phyloP scores from a whole-genome alignment of 2,113 vertebrate genomes.

The Pelecanus crispus region DNA sequence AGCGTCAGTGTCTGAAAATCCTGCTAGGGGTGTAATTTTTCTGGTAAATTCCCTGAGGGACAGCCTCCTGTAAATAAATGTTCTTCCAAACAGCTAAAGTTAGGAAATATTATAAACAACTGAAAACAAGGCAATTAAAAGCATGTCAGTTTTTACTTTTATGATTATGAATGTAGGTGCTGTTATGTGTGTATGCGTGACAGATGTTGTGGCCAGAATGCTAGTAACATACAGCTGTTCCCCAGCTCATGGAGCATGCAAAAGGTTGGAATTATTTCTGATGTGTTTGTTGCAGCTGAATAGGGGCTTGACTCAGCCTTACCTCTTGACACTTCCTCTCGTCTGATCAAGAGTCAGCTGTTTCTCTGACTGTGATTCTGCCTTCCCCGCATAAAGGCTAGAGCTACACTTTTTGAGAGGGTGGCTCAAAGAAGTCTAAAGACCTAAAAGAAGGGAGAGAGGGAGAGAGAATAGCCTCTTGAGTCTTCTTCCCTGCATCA shows the following conservation, averaged over 20 bases:
- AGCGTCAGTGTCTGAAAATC: neutral
- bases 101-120: neutral
- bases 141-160: neutral
- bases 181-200: neutral
- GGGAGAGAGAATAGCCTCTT: neutral
- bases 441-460: neutral
- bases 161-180: neutral
- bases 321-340: neutral
- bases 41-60: neutral
- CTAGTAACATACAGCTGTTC: neutral
- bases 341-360: neutral
- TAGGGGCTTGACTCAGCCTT: neutral
- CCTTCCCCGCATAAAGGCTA: neutral
- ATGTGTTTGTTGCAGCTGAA: neutral
- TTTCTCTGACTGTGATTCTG: neutral
- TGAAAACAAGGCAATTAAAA: neutral
- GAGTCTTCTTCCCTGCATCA: neutral
- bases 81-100: neutral
- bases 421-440: neutral
- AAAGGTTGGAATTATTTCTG: neutral
- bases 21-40: neutral
- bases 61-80: neutral
- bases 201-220: neutral
- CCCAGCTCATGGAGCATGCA: neutral
- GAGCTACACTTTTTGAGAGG: neutral